Evolutionary conservation across 2,888 invertebrate genomes (phyloP).

Genomic region (Fissipunctia ypsillon): DNA sequence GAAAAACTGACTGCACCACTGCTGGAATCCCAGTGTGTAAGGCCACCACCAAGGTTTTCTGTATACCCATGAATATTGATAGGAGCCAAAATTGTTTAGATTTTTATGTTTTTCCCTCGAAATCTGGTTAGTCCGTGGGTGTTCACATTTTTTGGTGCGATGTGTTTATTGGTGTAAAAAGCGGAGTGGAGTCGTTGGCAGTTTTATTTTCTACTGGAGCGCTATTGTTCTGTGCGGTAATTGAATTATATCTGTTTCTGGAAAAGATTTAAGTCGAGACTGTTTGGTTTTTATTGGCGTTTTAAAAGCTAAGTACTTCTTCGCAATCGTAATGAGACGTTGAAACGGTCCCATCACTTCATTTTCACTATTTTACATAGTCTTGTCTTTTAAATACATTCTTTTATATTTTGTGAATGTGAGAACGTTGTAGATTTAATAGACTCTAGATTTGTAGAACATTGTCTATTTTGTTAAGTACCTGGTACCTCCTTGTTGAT

Average conservation of each 20-base stretch:
- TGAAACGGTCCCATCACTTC: conserved; percentile 2
- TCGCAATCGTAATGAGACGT: conserved; percentile 34
- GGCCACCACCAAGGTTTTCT: conserved; percentile 85
- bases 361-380: too few species aligned
- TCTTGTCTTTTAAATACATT: too few species aligned
- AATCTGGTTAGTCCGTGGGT: conserved; percentile 76
- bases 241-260: conserved; percentile 66
- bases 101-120: conserved; percentile 74
- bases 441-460: too few species aligned
- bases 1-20: conserved; percentile 81
- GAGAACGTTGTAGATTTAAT: too few species aligned
- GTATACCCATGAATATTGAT: conserved; percentile 84
- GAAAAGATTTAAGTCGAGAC: conserved; percentile 52
- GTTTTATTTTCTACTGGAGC: conserved; percentile 55
- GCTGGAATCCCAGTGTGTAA: conserved; percentile 79
- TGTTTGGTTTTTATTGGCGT: conserved; percentile 40
- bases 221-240: conserved; percentile 64
- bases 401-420: too few species aligned
- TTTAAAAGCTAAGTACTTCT: conserved; percentile 60
- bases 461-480: too few species aligned
- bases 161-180: conserved; percentile 69
- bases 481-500: too few species aligned
- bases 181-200: conserved; percentile 33
- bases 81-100: conserved; percentile 80
- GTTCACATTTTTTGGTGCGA: conserved; percentile 71